A percentile compares a stretch with the other conserved stretches of the same genome.
Evolutionary conservation across 2,797 vertebrate genomes (phyloP).

Genomic region (Silurus aristotelis): DNA sequence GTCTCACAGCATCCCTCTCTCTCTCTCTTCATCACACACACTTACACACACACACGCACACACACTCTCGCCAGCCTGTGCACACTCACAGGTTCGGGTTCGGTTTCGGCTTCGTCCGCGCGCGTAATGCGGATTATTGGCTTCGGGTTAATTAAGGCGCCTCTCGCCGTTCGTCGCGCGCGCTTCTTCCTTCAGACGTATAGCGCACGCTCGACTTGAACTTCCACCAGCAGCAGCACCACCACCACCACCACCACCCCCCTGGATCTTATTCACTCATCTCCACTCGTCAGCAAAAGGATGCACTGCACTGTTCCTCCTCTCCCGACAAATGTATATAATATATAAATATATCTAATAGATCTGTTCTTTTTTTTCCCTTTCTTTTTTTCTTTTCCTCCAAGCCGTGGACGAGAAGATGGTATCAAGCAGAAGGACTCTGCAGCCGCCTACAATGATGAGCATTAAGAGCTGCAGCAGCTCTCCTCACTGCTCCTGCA

Average conservation of each 20-base stretch:
- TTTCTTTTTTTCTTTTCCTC: background rate
- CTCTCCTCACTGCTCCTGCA: background rate
- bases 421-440: slow-evolving; percentile 17
- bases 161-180: background rate
- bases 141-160: slow-evolving; percentile 6
- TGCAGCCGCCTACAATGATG: slow-evolving; percentile 25
- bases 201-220: slow-evolving; percentile 15
- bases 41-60: background rate
- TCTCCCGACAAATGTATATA: background rate
- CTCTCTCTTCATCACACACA: background rate
- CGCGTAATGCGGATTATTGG: slow-evolving; percentile 20
- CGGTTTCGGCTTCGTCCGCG: background rate
- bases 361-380: background rate
- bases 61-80: background rate
- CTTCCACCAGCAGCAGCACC: background rate
- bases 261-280: slow-evolving; percentile 17
- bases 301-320: background rate
- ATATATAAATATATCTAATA: background rate
- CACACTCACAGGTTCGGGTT: background rate
- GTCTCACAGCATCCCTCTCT: slow-evolving; percentile 30
- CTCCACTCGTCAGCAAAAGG: background rate
- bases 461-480: slow-evolving; percentile 31
- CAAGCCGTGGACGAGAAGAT: slow-evolving; percentile 25
- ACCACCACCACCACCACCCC: background rate
- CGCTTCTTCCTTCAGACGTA: background rate